phyloP scores from a whole-genome alignment of 2,113 vertebrate species.

The Pomatostomus ruficeps region DNA sequence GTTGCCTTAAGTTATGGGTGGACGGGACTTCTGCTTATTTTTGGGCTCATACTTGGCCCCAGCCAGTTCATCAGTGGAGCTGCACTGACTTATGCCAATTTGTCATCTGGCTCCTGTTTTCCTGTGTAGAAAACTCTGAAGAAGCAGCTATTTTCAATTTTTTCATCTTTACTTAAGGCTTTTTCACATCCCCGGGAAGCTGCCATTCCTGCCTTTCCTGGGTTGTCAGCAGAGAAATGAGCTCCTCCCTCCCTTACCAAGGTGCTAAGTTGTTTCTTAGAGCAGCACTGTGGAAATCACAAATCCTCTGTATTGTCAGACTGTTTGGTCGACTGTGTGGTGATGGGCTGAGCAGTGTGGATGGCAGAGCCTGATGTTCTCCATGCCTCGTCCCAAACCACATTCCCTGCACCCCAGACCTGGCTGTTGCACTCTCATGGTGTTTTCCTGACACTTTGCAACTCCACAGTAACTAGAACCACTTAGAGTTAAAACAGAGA shows the following conservation, averaged over 20 bases:
- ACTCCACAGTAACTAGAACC: background rate
- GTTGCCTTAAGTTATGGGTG: rapidly evolving
- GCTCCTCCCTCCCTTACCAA: background rate
- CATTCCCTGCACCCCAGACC: background rate
- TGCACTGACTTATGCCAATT: background rate
- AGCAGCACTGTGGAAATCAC: background rate
- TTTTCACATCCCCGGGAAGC: background rate
- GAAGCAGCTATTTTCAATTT: background rate
- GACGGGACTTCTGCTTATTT: background rate
- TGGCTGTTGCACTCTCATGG: rapidly evolving
- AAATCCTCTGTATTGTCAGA: background rate
- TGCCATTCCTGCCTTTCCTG: background rate
- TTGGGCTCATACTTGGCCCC: background rate
- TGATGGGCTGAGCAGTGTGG: background rate
- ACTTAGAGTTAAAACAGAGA: background rate
- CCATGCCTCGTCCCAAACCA: rapidly evolving
- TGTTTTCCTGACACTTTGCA: background rate
- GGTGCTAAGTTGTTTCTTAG: background rate
- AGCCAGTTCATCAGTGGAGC: background rate
- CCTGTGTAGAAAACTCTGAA: background rate
- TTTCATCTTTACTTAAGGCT: background rate
- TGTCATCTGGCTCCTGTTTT: background rate
- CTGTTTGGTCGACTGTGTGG: background rate
- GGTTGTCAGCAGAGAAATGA: background rate
- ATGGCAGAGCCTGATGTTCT: background rate